Evolutionary conservation across 2,113 vertebrate species (phyloP).

Genomic region (Podocnemis expansa): DNA sequence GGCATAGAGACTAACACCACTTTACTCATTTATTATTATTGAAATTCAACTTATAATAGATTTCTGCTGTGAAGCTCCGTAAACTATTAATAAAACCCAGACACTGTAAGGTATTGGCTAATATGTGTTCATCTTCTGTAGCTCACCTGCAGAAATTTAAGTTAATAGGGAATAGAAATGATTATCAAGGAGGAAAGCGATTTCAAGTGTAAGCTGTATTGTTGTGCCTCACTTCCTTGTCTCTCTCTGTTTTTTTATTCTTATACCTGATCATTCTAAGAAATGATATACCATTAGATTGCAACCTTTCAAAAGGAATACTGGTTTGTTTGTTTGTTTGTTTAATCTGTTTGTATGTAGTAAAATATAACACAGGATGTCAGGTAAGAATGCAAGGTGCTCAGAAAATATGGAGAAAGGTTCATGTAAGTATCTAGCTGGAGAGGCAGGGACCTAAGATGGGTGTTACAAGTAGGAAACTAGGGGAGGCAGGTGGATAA

Average conservation of each 20-base stretch:
- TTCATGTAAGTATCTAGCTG: neutral
- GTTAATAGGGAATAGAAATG: neutral
- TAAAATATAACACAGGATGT: neutral
- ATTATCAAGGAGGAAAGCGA: neutral
- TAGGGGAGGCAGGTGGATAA: neutral
- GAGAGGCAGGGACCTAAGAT: neutral
- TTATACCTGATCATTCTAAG: neutral
- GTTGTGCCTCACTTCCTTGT: neutral
- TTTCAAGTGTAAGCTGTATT: neutral
- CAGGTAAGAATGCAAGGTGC: neutral
- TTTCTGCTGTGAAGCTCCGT: neutral
- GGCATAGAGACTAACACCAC: neutral
- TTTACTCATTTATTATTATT: neutral
- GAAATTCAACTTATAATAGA: neutral
- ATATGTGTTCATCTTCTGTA: neutral
- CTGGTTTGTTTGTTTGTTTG: too few species aligned
- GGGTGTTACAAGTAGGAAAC: neutral
- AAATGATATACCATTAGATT: neutral
- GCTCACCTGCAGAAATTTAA: neutral
- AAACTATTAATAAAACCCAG: neutral
- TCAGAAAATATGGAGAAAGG: neutral
- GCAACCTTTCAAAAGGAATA: neutral
- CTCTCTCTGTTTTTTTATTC: neutral
- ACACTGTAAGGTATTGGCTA: neutral
- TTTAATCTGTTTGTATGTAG: neutral